Conservation (phyloP, 1,140 invertebrate species). For the Eufriesea mexicana region DNA sequence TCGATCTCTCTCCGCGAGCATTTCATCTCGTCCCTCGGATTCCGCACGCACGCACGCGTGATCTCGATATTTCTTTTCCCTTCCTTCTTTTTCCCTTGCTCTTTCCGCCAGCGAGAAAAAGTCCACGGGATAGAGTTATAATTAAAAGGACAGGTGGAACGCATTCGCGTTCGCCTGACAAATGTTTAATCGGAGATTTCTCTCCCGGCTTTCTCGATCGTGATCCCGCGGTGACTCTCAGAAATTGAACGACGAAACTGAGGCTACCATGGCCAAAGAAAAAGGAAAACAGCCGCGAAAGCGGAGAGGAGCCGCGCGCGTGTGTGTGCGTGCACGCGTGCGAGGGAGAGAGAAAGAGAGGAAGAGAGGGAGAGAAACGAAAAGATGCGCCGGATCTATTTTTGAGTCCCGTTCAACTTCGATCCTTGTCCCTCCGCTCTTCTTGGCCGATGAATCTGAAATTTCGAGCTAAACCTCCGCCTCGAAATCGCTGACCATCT, state of each 20-base stretch:
- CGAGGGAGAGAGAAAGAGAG: not conserved
- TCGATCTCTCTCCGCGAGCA: not conserved
- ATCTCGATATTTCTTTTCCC: not conserved
- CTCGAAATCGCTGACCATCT: not conserved
- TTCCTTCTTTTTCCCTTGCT: not conserved
- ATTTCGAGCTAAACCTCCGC: not conserved
- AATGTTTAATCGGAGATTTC: constrained; percentile 10
- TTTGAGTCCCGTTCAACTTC: constrained; percentile 43
- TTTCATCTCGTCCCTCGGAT: not conserved
- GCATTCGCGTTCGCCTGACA: not conserved
- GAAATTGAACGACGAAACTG: constrained; percentile 47
- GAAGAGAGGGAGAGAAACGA: constrained; percentile 12
- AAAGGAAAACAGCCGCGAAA: constrained; percentile 31
- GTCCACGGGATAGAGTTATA: not conserved
- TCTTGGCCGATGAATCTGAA: constrained; percentile 34
- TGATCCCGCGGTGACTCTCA: constrained; percentile 23
- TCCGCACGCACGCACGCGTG: not conserved
- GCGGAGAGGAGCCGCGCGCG: not conserved
- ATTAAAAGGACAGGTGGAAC: constrained; percentile 20
- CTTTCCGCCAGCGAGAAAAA: not conserved
- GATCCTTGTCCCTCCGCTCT: constrained; percentile 31
- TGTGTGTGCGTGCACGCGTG: too few relatives aligned
- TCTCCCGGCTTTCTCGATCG: constrained; percentile 20
- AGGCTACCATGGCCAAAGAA: constrained; percentile 6
- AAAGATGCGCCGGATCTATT: constrained; percentile 57